Conservation (phyloP, 2,113 vertebrate species). For the Danionella cerebrum region DNA sequence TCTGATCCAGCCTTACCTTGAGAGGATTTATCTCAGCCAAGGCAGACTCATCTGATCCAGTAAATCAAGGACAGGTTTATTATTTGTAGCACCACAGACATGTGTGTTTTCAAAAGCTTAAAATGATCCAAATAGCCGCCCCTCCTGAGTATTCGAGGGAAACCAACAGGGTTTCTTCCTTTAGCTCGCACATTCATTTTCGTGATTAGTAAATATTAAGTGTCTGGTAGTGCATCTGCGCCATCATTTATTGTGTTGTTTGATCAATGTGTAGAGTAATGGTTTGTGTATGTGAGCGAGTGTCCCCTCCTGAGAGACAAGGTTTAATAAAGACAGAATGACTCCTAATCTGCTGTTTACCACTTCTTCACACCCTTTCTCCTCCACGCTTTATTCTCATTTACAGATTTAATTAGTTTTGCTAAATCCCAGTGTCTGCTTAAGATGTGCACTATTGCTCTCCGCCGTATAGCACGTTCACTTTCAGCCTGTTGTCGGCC, state of each 20-base stretch:
- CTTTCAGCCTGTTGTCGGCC: neutral
- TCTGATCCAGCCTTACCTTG: neutral
- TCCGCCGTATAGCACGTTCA: constrained; percentile 20
- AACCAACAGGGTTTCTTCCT: neutral
- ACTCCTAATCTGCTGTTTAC: constrained; percentile 32
- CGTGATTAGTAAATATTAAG: constrained; percentile 18
- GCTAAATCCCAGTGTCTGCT: constrained; percentile 43
- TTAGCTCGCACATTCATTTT: constrained; percentile 5
- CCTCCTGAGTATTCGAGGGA: neutral
- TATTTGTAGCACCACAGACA: neutral
- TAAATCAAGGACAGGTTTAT: constrained; percentile 26
- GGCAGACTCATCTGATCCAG: neutral
- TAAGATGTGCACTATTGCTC: neutral
- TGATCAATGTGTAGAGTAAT: neutral
- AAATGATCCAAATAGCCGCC: neutral
- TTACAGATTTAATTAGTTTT: constrained; percentile 36
- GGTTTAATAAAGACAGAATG: constrained; percentile 29
- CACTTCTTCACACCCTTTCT: constrained; percentile 3
- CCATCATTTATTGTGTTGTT: constrained; percentile 17
- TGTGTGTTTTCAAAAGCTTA: neutral
- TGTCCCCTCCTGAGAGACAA: neutral
- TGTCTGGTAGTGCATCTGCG: constrained; percentile 10
- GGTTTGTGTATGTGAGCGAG: neutral
- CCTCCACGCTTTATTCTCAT: constrained; percentile 19
- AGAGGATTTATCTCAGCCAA: constrained; percentile 18